Conservation (phyloP, 2,888 invertebrate genomes). For the Schizotus pectinicornis region DNA sequence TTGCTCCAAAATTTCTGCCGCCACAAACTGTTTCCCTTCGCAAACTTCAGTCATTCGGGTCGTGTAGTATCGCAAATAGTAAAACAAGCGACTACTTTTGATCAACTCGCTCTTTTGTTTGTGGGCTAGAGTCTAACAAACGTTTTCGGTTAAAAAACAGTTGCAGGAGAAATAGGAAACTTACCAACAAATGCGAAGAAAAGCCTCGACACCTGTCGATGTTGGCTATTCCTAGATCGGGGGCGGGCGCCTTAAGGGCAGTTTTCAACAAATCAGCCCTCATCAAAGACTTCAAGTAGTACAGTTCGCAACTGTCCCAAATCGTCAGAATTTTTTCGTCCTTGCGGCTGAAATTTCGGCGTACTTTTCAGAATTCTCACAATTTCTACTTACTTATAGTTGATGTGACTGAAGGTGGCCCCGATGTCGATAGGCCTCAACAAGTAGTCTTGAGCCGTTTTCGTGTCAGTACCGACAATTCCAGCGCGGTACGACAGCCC, state of each 20-base stretch:
- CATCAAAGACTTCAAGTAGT: slow-evolving; percentile 75
- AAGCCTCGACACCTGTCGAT: slow-evolving; percentile 88
- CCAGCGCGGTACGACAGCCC: slow-evolving; percentile 87
- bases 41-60: slow-evolving; percentile 52
- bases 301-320: slow-evolving; percentile 77
- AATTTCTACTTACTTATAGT: slow-evolving; percentile 48
- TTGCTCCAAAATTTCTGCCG: slow-evolving; percentile 27
- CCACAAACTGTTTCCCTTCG: slow-evolving; percentile 44
- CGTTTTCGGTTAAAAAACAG: not conserved
- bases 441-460: slow-evolving; percentile 66
- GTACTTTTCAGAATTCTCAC: not conserved
- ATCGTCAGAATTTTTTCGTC: slow-evolving; percentile 61
- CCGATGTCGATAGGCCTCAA: slow-evolving; percentile 75
- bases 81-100: slow-evolving; percentile 64
- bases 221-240: slow-evolving; percentile 81
- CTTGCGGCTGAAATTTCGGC: slow-evolving; percentile 53
- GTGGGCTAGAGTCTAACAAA: slow-evolving; percentile 67
- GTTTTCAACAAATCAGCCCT: slow-evolving; percentile 69
- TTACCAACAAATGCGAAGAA: slow-evolving; percentile 77
- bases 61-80: slow-evolving; percentile 63
- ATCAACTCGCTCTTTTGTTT: slow-evolving; percentile 70
- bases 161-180: slow-evolving; percentile 15
- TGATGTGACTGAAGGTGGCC: slow-evolving; percentile 63
- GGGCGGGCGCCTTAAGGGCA: slow-evolving; percentile 70
- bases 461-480: slow-evolving; percentile 64